A percentile compares a stretch with the other conserved stretches of the same genome.
Conservation (phyloP, 1,140 invertebrate species). For the Pachypeltis micranthus region DNA sequence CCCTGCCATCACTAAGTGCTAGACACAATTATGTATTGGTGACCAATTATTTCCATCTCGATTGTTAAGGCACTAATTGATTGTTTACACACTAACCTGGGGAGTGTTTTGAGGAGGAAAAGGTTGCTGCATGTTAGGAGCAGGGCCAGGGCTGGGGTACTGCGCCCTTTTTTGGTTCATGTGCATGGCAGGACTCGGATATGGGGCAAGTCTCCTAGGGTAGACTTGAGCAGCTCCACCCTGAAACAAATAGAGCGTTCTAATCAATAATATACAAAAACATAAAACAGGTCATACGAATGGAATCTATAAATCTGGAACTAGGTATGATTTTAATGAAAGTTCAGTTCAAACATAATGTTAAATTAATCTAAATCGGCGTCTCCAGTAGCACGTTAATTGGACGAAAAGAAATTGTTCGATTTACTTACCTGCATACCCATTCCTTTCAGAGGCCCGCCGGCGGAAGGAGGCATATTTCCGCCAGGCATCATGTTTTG, state of each 20-base stretch:
- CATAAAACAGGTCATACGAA: not conserved
- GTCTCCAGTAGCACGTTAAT: too few relatives aligned
- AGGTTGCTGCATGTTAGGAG: slow-evolving; percentile 38
- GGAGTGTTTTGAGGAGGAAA: slow-evolving; percentile 40
- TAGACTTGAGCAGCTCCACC: slow-evolving; percentile 35
- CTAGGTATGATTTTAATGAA: too few relatives aligned
- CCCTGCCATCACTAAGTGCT: too few relatives aligned
- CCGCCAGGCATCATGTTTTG: slow-evolving; percentile 46
- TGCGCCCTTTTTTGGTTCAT: slow-evolving; percentile 61
- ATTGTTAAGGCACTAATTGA: too few relatives aligned
- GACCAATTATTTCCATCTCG: too few relatives aligned
- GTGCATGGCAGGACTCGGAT: slow-evolving; percentile 66
- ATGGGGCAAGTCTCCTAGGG: slow-evolving; percentile 58
- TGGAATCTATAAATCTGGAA: not conserved
- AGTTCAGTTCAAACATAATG: not conserved
- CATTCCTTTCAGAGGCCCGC: slow-evolving; percentile 16
- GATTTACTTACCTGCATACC: slow-evolving; percentile 14
- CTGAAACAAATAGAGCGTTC: slow-evolving; percentile 14
- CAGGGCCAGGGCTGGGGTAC: slow-evolving; percentile 30
- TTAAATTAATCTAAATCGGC: not conserved
- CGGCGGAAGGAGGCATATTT: slow-evolving; percentile 42
- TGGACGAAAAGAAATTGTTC: too few relatives aligned
- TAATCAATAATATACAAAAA: slow-evolving; percentile 10
- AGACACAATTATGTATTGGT: too few relatives aligned
- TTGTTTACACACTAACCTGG: slow-evolving; percentile 26